Evolutionary conservation across 1,140 invertebrate genomes (phyloP), one percentile per base, ranked within the genome.

Genomic region (Melipona quadrifasciata): DNA sequence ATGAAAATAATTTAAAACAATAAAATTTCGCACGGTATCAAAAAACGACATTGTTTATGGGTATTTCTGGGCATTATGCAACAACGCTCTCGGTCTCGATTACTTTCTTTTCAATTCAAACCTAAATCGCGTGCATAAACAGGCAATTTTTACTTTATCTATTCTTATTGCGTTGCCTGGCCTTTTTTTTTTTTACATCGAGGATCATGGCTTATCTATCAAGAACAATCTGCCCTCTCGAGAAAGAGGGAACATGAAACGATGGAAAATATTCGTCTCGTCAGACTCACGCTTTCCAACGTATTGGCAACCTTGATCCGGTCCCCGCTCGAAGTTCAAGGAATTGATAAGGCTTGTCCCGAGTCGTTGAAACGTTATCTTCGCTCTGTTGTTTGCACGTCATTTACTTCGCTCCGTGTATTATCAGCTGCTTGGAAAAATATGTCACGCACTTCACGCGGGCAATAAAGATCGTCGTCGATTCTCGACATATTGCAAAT

Each of bases 271-370:
- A 31, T 24, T 34, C 6, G 12, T 6, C 65, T 34, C 65, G 31
- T 19, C 19, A 34, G 14, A 34, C 21, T 3, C 1, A 3, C 12
- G 24, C 64, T 68, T 68, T 68, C 31, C 12, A 68, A 68, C 51
- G 51, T 51, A 78, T 24, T 31, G 47, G 24, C 34, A 11, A 31
- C 68, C n/a, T 73, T 55, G 24, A 73, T 61, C 61, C 34, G 21
- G 14, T 47, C 67, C 2, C 31, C 11, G 61, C 21, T 12, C 16
- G 21, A 21, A 82, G 58, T 82, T 77, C 81, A 55, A 24, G n/a
- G 64, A 76, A 68, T 55, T n/a, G 81, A 82, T 82, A 82, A 82
- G 39, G 31, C 34, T 5, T 68, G 34, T 58, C n/a, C 39, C 27
- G 31, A 77, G 51, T 77, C 72, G 27, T 76, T 76, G 55, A 77